Evolutionary conservation across 1,140 invertebrate species (phyloP), one percentile per base, ranked within the genome.

Genomic region (Radopholus similis): DNA sequence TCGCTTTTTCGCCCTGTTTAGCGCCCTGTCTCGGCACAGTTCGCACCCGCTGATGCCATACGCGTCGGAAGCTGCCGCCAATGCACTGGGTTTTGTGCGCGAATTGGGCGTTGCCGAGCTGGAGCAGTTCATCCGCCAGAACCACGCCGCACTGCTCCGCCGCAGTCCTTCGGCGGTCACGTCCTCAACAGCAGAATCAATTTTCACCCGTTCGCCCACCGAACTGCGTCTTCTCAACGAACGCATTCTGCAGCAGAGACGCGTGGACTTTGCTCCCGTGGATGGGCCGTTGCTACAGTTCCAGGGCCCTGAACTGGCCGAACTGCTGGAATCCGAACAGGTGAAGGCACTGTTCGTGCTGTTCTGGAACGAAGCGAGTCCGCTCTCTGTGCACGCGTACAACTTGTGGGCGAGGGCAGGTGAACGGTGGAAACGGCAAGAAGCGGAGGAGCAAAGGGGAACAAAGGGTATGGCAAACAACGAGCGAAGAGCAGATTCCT

Each of bases 1-100:
- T 62, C 0, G 38, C 55, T 6, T 67, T 67, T 63, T 65, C 15
- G n/a, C n/a, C n/a, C 21, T 28, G 21, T 76, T 68, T 23, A 77
- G 74, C 66, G 73, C 73, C 2, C 35, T 74, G 9, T 77, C 74
- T 13, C 47, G 73, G 15, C 73, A 74, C 55, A 68, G 60, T 32
- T n/a, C 21, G 1, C 34, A 66, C 42, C 40, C 68, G 32, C 60
- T 74, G 15, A 72, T 69, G 28, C 34, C 38, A n/a, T 74, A 59
- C 67, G 73, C 69, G 5, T 64, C 49, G 13, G 54, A 73, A 56
- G 26, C 44, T 26, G 69, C 60, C 15, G 35, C 58, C 53, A 53
- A 64, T 13, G 66, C 47, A 35, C 30, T 77, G 9, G 73, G 73
- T 15, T 74, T 74, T 67, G 54, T 74, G 8, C 74, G 74, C 23